A percentile compares a stretch with the other conserved stretches of the same genome.
Evolutionary conservation across 1,140 invertebrate genomes (phyloP).

Genomic region (Ips nitidus): DNA sequence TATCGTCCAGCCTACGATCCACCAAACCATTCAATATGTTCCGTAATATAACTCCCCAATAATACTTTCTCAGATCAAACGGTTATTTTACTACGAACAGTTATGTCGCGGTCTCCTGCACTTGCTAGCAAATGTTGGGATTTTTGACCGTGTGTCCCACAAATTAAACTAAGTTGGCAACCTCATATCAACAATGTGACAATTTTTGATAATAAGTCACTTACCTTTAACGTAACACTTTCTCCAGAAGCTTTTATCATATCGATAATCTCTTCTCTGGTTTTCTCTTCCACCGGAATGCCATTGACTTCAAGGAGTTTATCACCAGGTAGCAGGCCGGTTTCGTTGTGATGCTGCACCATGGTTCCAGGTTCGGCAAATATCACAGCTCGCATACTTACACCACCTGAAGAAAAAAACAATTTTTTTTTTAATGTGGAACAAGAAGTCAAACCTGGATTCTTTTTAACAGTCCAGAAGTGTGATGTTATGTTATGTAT

Average conservation of each 20-base stretch:
- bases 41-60: background rate
- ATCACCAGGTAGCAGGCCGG: slow-evolving; percentile 90
- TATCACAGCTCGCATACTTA: slow-evolving; percentile 75
- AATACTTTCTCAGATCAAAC: background rate
- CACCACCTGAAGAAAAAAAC: slow-evolving; percentile 30
- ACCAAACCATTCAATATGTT: slow-evolving; percentile 1
- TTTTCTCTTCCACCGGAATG: slow-evolving; percentile 79
- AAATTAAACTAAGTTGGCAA: too few species aligned
- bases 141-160: too few species aligned
- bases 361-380: slow-evolving; percentile 91
- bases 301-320: slow-evolving; percentile 89
- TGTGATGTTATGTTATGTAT: too few species aligned
- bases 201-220: slow-evolving; percentile 27
- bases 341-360: slow-evolving; percentile 72
- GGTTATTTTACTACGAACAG: background rate
- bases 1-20: background rate
- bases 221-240: slow-evolving; percentile 81
- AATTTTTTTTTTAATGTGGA: background rate
- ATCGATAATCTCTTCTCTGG: slow-evolving; percentile 90
- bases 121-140: too few species aligned
- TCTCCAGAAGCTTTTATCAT: slow-evolving; percentile 85
- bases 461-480: too few species aligned
- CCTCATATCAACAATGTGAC: too few species aligned
- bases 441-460: background rate
- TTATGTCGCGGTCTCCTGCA: background rate